A percentile compares a stretch with the other conserved stretches of the same genome.
Conservation (phyloP, 1,140 invertebrate species). For the Pygmarrhopalites habei region DNA sequence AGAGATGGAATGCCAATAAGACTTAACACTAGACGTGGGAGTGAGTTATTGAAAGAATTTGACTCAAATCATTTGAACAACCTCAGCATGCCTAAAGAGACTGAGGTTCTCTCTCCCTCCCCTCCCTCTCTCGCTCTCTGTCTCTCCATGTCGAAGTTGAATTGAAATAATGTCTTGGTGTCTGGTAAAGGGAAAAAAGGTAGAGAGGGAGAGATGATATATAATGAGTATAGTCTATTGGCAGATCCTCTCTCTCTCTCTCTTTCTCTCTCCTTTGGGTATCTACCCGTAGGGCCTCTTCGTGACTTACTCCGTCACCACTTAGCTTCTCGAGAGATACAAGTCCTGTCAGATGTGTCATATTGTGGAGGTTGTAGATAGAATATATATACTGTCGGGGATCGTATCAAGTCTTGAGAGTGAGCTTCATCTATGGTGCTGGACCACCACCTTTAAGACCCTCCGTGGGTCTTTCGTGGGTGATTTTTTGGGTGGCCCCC, state of each 20-base stretch:
- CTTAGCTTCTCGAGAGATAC: not conserved
- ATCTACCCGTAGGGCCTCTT: constrained; percentile 5
- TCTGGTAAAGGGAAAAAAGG: not conserved
- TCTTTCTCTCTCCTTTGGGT: not conserved
- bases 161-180: constrained; percentile 8
- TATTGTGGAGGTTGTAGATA: not conserved
- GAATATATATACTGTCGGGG: not conserved
- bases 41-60: constrained; percentile 7
- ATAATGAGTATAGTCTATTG: not conserved
- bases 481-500: not conserved
- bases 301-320: constrained; percentile 18
- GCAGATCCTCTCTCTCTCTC: not conserved
- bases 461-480: too few relatives aligned
- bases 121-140: too few relatives aligned
- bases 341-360: constrained; percentile 8
- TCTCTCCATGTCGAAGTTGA: not conserved
- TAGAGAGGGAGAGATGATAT: not conserved
- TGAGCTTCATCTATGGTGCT: not conserved
- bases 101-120: not conserved
- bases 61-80: too few relatives aligned
- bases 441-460: constrained; percentile 1
- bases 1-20: constrained; percentile 8
- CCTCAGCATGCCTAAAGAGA: constrained; percentile 1
- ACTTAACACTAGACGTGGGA: constrained; percentile 1
- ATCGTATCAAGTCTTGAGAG: not conserved